Evolutionary conservation across 2,888 invertebrate species (phyloP), one percentile per base, ranked within the genome.

Genomic region (Ischnus inquisitorius): DNA sequence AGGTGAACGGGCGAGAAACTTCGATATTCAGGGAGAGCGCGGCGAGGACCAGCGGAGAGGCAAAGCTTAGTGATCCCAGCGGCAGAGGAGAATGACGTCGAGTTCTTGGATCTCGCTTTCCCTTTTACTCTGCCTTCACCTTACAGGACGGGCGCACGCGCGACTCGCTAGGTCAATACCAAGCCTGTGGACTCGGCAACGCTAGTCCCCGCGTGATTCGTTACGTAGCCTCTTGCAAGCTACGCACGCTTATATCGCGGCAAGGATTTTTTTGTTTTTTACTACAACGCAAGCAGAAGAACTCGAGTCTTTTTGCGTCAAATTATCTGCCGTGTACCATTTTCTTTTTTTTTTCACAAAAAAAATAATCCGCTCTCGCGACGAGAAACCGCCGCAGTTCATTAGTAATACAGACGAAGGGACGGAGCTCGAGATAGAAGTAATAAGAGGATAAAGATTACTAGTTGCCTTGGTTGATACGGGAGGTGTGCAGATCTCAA

Each of bases 391-490:
- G 4, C 8, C 34, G 34, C 0, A 34, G 1, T 34, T 34, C 34
- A 34, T 34, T 34, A 34, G 6, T 34, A 34, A 34, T 34, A 34
- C 4, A 34, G 34, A 8, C 1, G 6, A 34, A 34, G 5, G n/a
- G n/a, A n/a, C n/a, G n/a, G n/a, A n/a, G n/a, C n/a, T n/a, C n/a
- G n/a, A n/a, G n/a, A n/a, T n/a, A n/a, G n/a, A n/a, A n/a, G n/a
- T n/a, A 19, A 48, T 60, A 79, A 46, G 25, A 25, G 65, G 48
- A 82, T 83, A 51, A 75, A 54, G 25, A 71, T 68, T 48, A 69
- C 57, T 81, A 85, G 69, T 91, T 91, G 91, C 91, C 91, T 91
- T 89, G 82, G 87, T 75, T 25, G 87, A 71, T 43, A 91, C 84
- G n/a, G 85, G 85, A 12, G 90, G 91, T 34, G 83, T 86, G 68